Base-by-base conservation (phyloP, 2,113 vertebrate genomes). In the Pipra filicauda region DNA sequence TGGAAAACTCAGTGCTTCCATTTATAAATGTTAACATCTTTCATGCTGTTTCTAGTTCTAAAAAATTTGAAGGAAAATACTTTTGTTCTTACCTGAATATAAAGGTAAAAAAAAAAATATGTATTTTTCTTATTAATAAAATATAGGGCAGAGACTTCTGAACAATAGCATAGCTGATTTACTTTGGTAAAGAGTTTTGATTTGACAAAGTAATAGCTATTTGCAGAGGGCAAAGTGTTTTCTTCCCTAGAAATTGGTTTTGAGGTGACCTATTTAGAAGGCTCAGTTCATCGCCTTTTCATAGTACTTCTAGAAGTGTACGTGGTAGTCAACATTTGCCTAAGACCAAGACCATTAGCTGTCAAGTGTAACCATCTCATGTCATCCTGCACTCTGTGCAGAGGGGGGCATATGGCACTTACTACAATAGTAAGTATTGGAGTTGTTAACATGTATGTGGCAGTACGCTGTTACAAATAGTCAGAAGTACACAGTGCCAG, bases 111-210 rank as follows among this genome's bases (percentile, higher is more conserved):
- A 31, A 52, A 21, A 71, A 31, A 52, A 21, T 4, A 1, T 28
- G 8, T 80, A 15, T 85, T 88, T 83, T 81, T 83, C 54, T 65
- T 67, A 91, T 91, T 70, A 77, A 62, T 66, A 78, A 86, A 92
- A 84, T 74, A 80, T 4, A 72, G 8, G 6, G 10, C 16, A 51
- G 10, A 81, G 11, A 64, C 4, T 64, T 89, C 33, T 75, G 70
- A 89, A 71, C 14, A 51, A 75, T 15, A 59, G 16, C 12, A 67
- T 62, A 44, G 16, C 23, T 70, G 39, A 85, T 94, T 52, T 75
- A 59, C 39, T 75, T 48, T 18, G 78, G 10, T 24, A 86, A 86
- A 39, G 11, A 73, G 18, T 48, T 75, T 76, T 83, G 39, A 75
- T 93, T 74, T 82, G 33, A 69, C 27, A 85, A 93, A 88, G 85